Conservation (phyloP, 2,113 vertebrate species). For the Mesocricetus auratus region DNA sequence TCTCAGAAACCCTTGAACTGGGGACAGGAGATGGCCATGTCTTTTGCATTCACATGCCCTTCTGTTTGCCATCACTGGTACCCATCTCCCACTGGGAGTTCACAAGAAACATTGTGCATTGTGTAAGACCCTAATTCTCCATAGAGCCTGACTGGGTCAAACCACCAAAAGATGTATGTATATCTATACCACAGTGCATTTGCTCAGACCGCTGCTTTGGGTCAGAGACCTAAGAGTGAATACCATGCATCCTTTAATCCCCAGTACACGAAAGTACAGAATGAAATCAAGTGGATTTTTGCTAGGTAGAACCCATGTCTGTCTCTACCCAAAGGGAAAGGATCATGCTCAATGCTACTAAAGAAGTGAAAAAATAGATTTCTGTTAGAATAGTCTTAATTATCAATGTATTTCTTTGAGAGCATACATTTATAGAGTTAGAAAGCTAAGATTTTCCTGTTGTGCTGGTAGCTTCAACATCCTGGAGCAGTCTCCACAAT, state of each 20-base stretch:
- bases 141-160: not conserved
- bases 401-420: conserved; percentile 1
- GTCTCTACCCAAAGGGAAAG: not conserved
- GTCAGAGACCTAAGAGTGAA: not conserved
- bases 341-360: not conserved
- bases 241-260: not conserved
- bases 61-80: not conserved
- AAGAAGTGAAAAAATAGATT: not conserved
- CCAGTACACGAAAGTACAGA: no score
- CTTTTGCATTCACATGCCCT: not conserved
- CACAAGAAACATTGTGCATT: not conserved
- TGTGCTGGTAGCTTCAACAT: not conserved
- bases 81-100: not conserved
- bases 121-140: not conserved
- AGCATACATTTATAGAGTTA: not conserved
- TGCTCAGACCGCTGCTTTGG: not conserved
- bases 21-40: not conserved
- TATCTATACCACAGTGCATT: accelerated
- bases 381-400: conserved; percentile 8
- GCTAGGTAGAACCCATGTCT: not conserved
- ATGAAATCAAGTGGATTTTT: not conserved
- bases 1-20: not conserved
- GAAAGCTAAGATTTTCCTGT: not conserved
- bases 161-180: not conserved
- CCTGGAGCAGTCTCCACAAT: not conserved